phyloP scores from a whole-genome alignment of 1,140 invertebrate species.

The Ceratina australensis region DNA sequence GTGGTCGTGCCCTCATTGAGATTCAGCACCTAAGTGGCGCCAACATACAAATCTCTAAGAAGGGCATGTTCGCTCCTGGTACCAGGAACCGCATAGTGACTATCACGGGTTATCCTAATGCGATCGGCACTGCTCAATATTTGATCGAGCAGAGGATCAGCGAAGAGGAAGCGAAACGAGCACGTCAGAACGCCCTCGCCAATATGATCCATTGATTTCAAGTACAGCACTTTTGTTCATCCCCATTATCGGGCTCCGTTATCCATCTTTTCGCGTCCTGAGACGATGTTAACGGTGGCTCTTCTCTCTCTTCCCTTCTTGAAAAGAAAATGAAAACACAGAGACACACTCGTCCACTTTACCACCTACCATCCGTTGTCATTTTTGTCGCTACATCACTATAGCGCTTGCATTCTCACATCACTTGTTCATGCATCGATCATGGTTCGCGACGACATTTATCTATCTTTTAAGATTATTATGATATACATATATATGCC shows the following conservation, averaged over 20 bases:
- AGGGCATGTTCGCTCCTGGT: conserved; percentile 97
- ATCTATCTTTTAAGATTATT: conserved; percentile 76
- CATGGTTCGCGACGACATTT: conserved; percentile 75
- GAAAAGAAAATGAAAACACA: conserved; percentile 9
- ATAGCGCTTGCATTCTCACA: conserved; percentile 73
- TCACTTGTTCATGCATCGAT: conserved; percentile 74
- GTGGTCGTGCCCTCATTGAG: conserved; percentile 96
- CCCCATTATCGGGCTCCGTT: conserved; percentile 67
- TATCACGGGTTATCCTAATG: conserved; percentile 92
- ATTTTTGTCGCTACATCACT: conserved; percentile 73
- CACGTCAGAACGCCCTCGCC: conserved; percentile 90
- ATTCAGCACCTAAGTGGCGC: conserved; percentile 98
- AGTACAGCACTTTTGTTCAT: conserved; percentile 65
- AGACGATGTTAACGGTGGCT: conserved; percentile 52
- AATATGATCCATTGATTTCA: conserved; percentile 84
- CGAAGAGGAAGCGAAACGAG: conserved; percentile 96
- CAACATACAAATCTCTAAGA: conserved; percentile 99
- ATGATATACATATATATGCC: conserved; percentile 72
- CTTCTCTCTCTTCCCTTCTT: conserved; percentile 53
- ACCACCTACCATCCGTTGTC: conserved; percentile 65
- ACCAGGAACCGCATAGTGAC: conserved; percentile 98
- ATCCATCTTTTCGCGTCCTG: conserved; percentile 58
- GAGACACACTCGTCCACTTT: conserved; percentile 47
- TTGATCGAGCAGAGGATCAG: conserved; percentile 97
- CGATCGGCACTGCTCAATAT: conserved; percentile 94